phyloP scores from a whole-genome alignment of 37 sponge, comb jelly and placozoan genomes.

The Amphimedon queenslandica region DNA sequence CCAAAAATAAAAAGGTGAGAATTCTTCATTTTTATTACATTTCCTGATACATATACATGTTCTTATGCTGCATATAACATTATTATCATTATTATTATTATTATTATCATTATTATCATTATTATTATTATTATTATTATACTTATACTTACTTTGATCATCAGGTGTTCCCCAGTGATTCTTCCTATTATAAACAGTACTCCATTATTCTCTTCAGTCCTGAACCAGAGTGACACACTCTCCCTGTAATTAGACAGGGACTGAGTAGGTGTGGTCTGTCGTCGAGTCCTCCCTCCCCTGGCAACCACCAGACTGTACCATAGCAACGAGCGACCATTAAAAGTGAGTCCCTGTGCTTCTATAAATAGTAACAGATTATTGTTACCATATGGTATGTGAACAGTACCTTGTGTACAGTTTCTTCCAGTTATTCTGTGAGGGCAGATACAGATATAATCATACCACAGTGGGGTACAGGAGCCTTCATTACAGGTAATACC shows the following conservation, averaged over 20 bases:
- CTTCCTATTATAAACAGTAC: constrained; percentile 18
- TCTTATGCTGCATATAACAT: too few relatives aligned
- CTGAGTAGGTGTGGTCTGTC: not conserved
- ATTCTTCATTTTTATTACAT: too few relatives aligned
- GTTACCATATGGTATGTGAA: not conserved
- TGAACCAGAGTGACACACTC: constrained; percentile 24
- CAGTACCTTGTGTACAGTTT: constrained; percentile 29
- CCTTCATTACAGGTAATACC: constrained; percentile 22
- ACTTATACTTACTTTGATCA: not conserved
- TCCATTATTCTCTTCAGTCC: constrained; percentile 8
- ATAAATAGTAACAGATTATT: not conserved
- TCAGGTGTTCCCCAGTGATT: not conserved
- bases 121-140: too few relatives aligned
- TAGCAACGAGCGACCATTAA: constrained; percentile 24
- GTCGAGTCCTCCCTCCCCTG: not conserved
- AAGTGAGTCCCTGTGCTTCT: constrained; percentile 43
- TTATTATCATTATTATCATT: too few relatives aligned
- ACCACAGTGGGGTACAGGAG: constrained; percentile 17
- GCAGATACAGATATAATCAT: constrained; percentile 34
- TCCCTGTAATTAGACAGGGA: constrained; percentile 15
- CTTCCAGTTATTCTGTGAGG: constrained; percentile 25
- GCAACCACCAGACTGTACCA: constrained; percentile 21
- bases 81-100: too few relatives aligned
- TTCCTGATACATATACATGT: too few relatives aligned
- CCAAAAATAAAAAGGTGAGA: too few relatives aligned